Evolutionary conservation across 2,113 vertebrate species (phyloP).

Genomic region (Mormoops blainvillei): DNA sequence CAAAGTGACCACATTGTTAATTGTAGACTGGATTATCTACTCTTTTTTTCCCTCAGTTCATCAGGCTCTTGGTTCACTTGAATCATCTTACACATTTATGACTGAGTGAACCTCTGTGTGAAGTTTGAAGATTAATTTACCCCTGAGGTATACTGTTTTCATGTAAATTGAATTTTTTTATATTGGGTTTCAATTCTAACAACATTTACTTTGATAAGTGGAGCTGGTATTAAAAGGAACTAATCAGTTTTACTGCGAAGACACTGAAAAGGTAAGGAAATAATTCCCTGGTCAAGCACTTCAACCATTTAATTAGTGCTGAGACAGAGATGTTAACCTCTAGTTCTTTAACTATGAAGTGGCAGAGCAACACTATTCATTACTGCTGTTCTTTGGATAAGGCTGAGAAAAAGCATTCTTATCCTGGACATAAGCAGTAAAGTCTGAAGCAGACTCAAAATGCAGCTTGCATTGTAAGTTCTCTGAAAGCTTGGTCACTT

Average conservation of each 20-base stretch:
- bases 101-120: constrained; percentile 24
- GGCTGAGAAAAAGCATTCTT: background rate
- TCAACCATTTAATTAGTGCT: constrained; percentile 41
- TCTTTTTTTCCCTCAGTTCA: background rate
- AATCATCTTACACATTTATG: constrained; percentile 34
- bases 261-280: background rate
- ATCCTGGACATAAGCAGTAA: constrained; percentile 7
- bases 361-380: constrained; percentile 29
- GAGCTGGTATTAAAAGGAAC: background rate
- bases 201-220: background rate
- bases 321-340: constrained; percentile 3
- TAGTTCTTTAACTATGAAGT: background rate
- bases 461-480: background rate
- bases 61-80: constrained; percentile 24
- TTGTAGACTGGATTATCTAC: background rate
- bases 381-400: constrained; percentile 2
- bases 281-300: constrained; percentile 4
- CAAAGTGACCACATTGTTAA: background rate
- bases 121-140: constrained; percentile 44
- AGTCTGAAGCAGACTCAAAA: background rate
- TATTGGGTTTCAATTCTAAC: background rate
- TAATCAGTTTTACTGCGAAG: constrained; percentile 16
- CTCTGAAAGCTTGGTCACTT: background rate
- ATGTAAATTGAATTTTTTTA: constrained; percentile 23
- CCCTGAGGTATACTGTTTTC: background rate